These are phyloP conservation scores for Calameuta filiformis DNA, from an alignment of 2,888 invertebrate genomes.

Conservation along the genomic window DNA sequence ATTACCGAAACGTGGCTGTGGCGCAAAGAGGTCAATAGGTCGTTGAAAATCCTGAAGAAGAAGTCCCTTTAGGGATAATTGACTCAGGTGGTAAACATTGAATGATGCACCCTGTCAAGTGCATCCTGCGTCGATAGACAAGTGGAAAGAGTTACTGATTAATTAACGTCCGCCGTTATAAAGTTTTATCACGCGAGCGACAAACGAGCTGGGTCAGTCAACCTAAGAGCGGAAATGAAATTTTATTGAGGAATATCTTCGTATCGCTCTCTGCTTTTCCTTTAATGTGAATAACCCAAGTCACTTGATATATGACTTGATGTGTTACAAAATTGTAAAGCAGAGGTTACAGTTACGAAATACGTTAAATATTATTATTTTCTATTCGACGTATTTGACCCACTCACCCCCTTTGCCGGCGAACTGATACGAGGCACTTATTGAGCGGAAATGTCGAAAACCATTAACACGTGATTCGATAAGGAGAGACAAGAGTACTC, in stretches of 20 bases:
- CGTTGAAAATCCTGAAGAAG: slow-evolving; percentile 1
- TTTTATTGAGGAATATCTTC: neutral
- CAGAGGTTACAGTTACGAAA: neutral
- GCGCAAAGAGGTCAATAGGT: slow-evolving; percentile 2
- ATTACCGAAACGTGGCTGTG: neutral
- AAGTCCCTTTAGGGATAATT: neutral
- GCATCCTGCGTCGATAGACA: neutral
- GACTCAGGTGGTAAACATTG: neutral
- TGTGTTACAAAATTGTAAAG: neutral
- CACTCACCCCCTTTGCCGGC: neutral
- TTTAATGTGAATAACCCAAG: neutral
- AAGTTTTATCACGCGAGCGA: neutral
- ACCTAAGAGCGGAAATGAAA: neutral
- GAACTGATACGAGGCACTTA: neutral
- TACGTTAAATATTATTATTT: neutral
- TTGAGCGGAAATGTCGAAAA: neutral
- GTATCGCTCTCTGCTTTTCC: neutral
- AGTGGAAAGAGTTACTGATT: neutral
- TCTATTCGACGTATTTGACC: neutral
- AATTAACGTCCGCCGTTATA: neutral
- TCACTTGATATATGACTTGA: neutral
- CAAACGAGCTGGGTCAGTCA: neutral
- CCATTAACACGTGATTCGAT: slow-evolving; percentile 27
- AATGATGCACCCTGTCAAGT: neutral
- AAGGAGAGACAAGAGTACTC: slow-evolving; percentile 47